Base-by-base conservation (phyloP, 2,797 vertebrate genomes). In the Orientallactaga sibirica region DNA sequence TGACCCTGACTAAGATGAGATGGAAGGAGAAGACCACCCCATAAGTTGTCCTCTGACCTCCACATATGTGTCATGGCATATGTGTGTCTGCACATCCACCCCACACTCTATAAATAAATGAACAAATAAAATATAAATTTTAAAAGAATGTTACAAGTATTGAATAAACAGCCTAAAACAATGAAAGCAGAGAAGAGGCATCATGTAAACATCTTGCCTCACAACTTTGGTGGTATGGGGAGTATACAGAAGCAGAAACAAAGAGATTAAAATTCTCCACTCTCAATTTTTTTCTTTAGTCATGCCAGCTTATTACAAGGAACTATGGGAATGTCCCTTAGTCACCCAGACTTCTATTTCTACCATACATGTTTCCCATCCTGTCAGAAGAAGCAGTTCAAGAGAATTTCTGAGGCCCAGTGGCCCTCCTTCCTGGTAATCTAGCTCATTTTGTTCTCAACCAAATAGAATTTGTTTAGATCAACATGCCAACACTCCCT, bases 321-420 rank as follows among this genome's bases (percentile, higher is more conserved):
- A 95, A 91, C 88, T 82, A 61, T 76, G 91, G 84, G 91, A 74
- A 92, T 95, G 64, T 88, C 96, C 95, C 95, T 96, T 64, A 55
- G 77, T 64, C 33, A 82, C n/a, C 10, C 29, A 61, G 41, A 61
- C 70, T 96, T 96, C 92, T 73, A 79, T 93, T 90, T 94, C 92
- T 96, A 92, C 71, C 66, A 22, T 58, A 37, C 4, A 55, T 25
- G 71, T 93, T 94, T 94, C 79, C 77, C 83, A 61, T 29, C 68
- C 18, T 87, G 16, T 80, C 37, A 62, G 76, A 85, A 87, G 70
- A 70, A 89, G 22, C 29, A 85, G 12, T 91, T 96, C 84, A 77
- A 79, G 77, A 92, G 87, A 94, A 83, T 27, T 93, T 10, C 18
- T 58, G 43, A 86, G 48, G 6, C 61, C 6, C 75, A 33, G 22